Conservation (phyloP, 2,797 vertebrate genomes). For the Pangasius larnaudii region DNA sequence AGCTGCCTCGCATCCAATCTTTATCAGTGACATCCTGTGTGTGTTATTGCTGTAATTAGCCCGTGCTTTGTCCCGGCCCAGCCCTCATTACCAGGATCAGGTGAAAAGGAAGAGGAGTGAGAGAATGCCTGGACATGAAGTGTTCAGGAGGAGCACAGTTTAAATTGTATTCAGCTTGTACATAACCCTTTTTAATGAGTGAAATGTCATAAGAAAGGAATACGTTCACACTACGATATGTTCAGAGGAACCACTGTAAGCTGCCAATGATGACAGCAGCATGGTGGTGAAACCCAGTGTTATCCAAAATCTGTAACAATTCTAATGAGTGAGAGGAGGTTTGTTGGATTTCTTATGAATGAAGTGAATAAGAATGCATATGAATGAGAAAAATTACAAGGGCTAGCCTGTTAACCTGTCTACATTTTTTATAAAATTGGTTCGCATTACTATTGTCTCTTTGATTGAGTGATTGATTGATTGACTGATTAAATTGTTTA, state of each 20-base stretch:
- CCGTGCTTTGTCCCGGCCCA: conserved; percentile 70
- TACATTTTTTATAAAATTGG: not conserved
- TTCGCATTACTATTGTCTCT: not conserved
- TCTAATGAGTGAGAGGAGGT: not conserved
- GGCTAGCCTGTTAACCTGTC: not conserved
- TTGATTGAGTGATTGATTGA: not conserved
- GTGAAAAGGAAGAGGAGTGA: conserved; percentile 32
- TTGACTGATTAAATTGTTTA: not conserved
- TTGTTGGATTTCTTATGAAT: conserved; percentile 11
- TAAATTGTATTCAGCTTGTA: conserved; percentile 20
- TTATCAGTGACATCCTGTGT: conserved; percentile 74
- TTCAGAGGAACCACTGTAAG: not conserved
- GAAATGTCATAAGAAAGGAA: conserved; percentile 56
- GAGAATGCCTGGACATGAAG: conserved; percentile 48
- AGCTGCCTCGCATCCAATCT: conserved; percentile 80
- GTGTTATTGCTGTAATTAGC: conserved; percentile 78
- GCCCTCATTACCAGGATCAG: conserved; percentile 64
- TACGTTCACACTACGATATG: not conserved
- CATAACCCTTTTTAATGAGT: conserved; percentile 31
- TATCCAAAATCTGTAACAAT: not conserved
- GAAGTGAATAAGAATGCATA: not conserved
- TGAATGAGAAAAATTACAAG: not conserved
- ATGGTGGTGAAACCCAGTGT: not conserved
- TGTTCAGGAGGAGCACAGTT: conserved; percentile 47
- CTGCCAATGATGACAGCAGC: not conserved